These are phyloP conservation scores for Paralichthys olivaceus DNA, from an alignment of 2,113 vertebrate species.

Conservation along the genomic window DNA sequence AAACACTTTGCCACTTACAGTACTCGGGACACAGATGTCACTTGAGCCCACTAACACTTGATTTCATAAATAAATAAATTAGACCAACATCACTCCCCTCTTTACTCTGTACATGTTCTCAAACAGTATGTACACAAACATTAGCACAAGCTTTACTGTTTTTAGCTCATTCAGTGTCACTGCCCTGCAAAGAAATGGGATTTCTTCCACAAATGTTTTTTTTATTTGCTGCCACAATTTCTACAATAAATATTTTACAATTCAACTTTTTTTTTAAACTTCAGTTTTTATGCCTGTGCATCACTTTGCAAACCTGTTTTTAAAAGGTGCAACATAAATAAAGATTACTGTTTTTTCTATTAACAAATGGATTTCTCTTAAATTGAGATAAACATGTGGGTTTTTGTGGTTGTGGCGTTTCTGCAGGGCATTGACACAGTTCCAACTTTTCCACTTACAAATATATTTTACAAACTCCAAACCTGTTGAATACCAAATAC, in stretches of 20 bases:
- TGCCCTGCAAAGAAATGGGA: slow-evolving; percentile 28
- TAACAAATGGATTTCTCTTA: slow-evolving; percentile 1
- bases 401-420: neutral
- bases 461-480: slow-evolving; percentile 44
- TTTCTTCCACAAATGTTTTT: too few relatives aligned
- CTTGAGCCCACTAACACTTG: slow-evolving; percentile 39
- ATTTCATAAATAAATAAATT: slow-evolving; percentile 82
- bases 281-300: neutral
- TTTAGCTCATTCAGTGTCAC: slow-evolving; percentile 36
- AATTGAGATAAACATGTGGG: neutral
- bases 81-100: slow-evolving; percentile 52
- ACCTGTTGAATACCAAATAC: slow-evolving; percentile 34
- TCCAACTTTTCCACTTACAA: slow-evolving; percentile 38
- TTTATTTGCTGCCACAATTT: neutral
- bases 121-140: slow-evolving; percentile 65
- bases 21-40: slow-evolving; percentile 43
- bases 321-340: too few relatives aligned
- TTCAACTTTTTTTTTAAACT: neutral
- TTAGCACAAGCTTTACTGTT: slow-evolving; percentile 44
- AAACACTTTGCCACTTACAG: slow-evolving; percentile 11
- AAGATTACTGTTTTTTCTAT: too few relatives aligned
- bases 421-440: slow-evolving; percentile 31
- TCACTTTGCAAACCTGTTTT: neutral
- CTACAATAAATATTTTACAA: neutral
- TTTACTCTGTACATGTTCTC: slow-evolving; percentile 52